A percentile compares a stretch with the other conserved stretches of the same genome.
These are phyloP conservation scores for Dipodomys stephensi DNA, from an alignment of 2,113 vertebrate species.

Conservation along the genomic window DNA sequence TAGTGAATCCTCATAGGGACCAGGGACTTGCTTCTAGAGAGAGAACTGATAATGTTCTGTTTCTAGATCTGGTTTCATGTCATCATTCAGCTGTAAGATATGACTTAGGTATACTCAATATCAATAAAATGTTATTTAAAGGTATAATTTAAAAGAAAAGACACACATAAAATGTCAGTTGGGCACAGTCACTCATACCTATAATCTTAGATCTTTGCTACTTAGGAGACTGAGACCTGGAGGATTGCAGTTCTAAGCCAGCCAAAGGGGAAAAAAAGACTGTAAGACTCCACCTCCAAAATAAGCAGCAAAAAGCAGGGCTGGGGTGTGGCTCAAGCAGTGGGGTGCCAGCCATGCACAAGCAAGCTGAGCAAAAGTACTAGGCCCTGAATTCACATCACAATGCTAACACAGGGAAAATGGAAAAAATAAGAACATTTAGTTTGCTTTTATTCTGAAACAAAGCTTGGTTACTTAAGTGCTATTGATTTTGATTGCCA, in stretches of 20 bases:
- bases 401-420: too few relatives aligned
- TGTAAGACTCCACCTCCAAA: too few relatives aligned
- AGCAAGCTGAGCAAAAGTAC: too few relatives aligned
- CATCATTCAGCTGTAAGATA: neutral
- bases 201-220: too few relatives aligned
- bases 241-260: too few relatives aligned
- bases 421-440: neutral
- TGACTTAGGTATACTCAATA: neutral
- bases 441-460: neutral
- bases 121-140: slow-evolving; percentile 31
- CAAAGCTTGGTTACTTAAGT: neutral
- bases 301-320: too few relatives aligned
- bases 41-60: neutral
- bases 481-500: neutral
- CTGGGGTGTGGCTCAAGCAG: too few relatives aligned
- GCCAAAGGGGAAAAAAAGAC: too few relatives aligned
- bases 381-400: too few relatives aligned
- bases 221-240: too few relatives aligned
- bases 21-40: neutral
- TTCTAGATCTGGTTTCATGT: slow-evolving; percentile 43
- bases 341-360: too few relatives aligned
- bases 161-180: neutral
- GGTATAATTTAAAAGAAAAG: slow-evolving; percentile 33
- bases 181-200: too few relatives aligned
- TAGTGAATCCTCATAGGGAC: neutral